Evolutionary conservation across 2,113 vertebrate genomes (phyloP).

Genomic region (Melanocharis versteri): DNA sequence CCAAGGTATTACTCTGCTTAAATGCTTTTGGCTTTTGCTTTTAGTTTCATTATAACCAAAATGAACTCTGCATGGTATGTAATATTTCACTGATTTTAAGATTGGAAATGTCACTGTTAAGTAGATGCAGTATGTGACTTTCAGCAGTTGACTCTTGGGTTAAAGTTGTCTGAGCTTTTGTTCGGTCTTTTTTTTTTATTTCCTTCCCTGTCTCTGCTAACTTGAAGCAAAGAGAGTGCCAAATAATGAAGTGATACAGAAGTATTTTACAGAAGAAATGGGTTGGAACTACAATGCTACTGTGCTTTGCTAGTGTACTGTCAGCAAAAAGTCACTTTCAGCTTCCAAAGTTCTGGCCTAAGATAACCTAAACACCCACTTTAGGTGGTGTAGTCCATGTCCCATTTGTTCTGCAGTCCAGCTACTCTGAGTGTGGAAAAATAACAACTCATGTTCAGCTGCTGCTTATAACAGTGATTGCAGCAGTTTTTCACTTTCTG

Average conservation of each 20-base stretch:
- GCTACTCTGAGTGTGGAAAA: background rate
- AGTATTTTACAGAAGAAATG: background rate
- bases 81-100: background rate
- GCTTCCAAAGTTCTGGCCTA: background rate
- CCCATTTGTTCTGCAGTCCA: background rate
- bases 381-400: background rate
- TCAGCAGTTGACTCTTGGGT: background rate
- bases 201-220: background rate
- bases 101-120: background rate
- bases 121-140: background rate
- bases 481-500: background rate
- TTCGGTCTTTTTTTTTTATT: background rate
- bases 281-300: background rate
- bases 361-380: background rate
- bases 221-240: background rate
- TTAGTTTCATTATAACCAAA: background rate
- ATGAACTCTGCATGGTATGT: background rate
- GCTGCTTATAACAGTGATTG: background rate
- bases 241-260: background rate
- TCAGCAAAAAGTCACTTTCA: background rate
- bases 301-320: background rate
- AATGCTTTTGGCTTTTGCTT: background rate
- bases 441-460: background rate
- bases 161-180: background rate
- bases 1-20: slow-evolving; percentile 76